Percentiles rank a stretch among this genome's conserved stretches.
phyloP scores from a whole-genome alignment of 1,140 invertebrate genomes.

The Eueides isabella region DNA sequence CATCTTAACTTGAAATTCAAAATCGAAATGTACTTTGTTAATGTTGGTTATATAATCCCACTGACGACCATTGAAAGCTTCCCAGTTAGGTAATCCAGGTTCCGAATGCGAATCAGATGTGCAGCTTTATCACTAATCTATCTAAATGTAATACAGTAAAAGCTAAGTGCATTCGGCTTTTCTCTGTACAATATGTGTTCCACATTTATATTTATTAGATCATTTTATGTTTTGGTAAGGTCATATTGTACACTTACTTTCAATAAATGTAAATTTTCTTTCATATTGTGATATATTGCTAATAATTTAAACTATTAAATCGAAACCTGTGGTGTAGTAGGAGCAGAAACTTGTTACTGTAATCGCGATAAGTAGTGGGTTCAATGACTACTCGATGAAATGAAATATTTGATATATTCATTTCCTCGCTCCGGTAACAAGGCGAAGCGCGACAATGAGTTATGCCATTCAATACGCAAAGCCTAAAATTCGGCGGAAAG shows the following conservation, averaged over 20 bases:
- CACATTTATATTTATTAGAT: not conserved
- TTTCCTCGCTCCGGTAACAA: no score
- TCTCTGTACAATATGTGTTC: not conserved
- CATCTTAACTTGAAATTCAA: not conserved
- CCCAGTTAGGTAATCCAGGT: not conserved
- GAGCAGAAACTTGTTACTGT: no score
- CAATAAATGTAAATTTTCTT: no score
- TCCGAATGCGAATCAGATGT: not conserved
- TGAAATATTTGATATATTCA: no score
- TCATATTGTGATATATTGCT: no score
- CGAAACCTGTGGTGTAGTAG: no score
- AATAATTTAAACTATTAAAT: no score
- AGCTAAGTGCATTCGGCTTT: not conserved
- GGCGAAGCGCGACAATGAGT: no score
- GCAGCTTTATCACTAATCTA: constrained; percentile 11
- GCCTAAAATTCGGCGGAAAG: no score
- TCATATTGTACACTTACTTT: not conserved
- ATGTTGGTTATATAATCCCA: constrained; percentile 10
- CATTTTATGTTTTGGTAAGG: not conserved
- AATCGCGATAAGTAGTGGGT: no score
- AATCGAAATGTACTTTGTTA: not conserved
- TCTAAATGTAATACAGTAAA: constrained; percentile 15
- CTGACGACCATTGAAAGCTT: constrained; percentile 2
- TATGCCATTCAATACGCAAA: no score
- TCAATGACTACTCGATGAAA: no score